A percentile compares a stretch with the other conserved stretches of the same genome.
These are phyloP conservation scores for Riparia riparia DNA, from an alignment of 2,113 vertebrate species.

Conservation along the genomic window DNA sequence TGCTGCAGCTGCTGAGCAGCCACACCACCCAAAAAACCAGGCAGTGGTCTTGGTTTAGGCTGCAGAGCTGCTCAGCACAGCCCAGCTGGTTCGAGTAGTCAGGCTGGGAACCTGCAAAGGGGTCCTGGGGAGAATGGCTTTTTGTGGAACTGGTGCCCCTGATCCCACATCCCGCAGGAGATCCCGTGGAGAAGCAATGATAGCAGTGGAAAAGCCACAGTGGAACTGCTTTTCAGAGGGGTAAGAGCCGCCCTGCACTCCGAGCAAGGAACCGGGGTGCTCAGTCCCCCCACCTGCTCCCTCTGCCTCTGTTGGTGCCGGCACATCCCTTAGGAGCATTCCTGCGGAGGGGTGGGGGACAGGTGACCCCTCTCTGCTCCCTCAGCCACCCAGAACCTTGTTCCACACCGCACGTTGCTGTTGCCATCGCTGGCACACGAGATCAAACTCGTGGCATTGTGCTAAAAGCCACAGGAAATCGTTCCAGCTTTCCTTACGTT, in stretches of 20 bases:
- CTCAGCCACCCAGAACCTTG: fast-evolving
- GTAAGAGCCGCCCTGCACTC: not conserved
- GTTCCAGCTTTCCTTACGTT: not conserved
- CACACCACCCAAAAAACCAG: not conserved
- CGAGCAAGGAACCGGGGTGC: not conserved
- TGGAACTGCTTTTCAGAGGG: not conserved
- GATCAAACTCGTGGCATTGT: not conserved
- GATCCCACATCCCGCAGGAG: not conserved
- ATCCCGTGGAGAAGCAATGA: not conserved
- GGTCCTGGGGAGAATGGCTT: fast-evolving
- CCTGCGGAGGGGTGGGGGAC: fast-evolving
- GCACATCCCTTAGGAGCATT: not conserved
- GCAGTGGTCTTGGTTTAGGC: not conserved
- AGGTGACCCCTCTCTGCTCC: not conserved
- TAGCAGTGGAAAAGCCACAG: not conserved
- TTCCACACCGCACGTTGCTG: not conserved
- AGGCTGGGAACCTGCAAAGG: not conserved
- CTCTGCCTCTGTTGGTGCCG: not conserved
- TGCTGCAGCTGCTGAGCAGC: not conserved
- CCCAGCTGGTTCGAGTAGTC: not conserved
- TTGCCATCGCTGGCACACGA: fast-evolving
- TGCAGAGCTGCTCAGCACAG: not conserved
- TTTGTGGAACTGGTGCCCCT: not conserved
- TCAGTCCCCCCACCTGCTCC: not conserved
- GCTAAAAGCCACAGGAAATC: not conserved